Base-by-base conservation (phyloP, 2,113 vertebrate genomes). In the Tragelaphus imberbis region DNA sequence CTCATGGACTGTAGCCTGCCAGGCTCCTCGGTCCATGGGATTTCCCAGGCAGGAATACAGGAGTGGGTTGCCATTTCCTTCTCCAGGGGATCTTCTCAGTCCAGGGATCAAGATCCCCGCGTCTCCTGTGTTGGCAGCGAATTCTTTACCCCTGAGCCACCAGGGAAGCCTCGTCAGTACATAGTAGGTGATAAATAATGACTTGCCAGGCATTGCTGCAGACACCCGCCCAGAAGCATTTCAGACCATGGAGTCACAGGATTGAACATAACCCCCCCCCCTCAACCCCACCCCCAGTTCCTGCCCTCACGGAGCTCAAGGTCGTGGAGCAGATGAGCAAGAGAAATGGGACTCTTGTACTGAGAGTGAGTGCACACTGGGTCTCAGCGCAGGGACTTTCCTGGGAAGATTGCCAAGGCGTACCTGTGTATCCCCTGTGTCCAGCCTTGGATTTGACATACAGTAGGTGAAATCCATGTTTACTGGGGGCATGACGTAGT, bases 161-260 rank as follows among this genome's bases (percentile, higher is more conserved):
- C 59, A 28, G 59, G 59, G 59, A 61, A 61, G 49, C 49, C 49
- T 11, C 49, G 49, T 49, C 49, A 49, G 49, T 12, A 27, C 23
- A 25, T 13, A 27, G 2, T 13, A 81, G 71, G 12, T 5, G 33
- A 16, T 61, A 9, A 0, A 1, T 49, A 15, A 16, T 19, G 16
- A 49, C 28, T 13, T 19, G 56, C 19, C 11, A 15, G 27, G 6
- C 36, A 1, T 2, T 16, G 49, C 51, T 6, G 6, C 53, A 56
- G 90, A 10, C 27, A 30, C 8, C 51, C 28, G n/a, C 16, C 19
- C 3, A 44, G 77, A 40, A 59, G 85, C 33, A 7, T 19, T 80
- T 11, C 0, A 21, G 61, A 47, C 58, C 4, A 15, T 16, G 61
- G 30, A 44, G 4, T 61, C 36, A 9, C 4, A 33, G 61, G 49